These are phyloP conservation scores for Labeo calbasu DNA, from an alignment of 2,797 vertebrate genomes.

Conservation along the genomic window DNA sequence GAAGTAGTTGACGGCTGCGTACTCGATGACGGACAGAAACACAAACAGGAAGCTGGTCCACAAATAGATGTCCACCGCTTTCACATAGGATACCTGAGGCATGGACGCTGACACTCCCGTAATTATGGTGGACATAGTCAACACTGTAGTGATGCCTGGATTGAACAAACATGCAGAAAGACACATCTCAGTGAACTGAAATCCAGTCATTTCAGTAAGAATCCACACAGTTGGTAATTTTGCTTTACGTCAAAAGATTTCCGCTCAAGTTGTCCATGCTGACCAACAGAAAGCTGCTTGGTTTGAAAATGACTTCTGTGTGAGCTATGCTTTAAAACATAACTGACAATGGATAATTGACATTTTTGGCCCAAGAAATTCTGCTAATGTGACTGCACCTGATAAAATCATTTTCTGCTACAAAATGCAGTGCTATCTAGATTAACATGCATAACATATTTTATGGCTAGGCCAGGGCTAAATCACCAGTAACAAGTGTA, in stretches of 20 bases:
- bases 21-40: conserved; percentile 90
- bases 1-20: conserved; percentile 91
- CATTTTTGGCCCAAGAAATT: not conserved
- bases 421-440: not conserved
- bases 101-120: conserved; percentile 88
- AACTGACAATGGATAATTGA: not conserved
- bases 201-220: not conserved
- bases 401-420: not conserved
- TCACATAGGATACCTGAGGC: conserved; percentile 92
- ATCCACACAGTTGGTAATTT: not conserved
- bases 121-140: conserved; percentile 92
- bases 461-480: not conserved
- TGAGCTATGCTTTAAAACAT: not conserved
- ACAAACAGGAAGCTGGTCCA: conserved; percentile 94
- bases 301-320: no score
- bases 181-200: not conserved
- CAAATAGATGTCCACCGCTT: conserved; percentile 90
- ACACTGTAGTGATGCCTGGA: conserved; percentile 79
- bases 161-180: conserved; percentile 10
- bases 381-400: not conserved
- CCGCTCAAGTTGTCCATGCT: not conserved
- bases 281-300: not conserved
- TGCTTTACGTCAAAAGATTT: not conserved
- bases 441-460: not conserved
- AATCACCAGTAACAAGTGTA: not conserved